These are phyloP conservation scores for Cheilinus undulatus DNA, from an alignment of 2,113 vertebrate genomes.

Conservation along the genomic window DNA sequence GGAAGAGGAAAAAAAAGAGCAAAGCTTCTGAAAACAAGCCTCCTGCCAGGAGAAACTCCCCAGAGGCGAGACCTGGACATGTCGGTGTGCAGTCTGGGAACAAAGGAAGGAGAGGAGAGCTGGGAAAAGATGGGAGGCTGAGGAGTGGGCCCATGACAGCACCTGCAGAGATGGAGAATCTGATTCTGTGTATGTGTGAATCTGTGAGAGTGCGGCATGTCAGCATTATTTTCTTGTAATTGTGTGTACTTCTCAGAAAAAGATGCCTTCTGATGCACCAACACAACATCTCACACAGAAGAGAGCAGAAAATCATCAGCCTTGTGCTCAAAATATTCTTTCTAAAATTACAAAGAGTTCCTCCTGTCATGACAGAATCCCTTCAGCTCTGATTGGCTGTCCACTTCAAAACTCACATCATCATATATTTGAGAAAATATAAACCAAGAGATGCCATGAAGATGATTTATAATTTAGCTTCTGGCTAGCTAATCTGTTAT, in stretches of 20 bases:
- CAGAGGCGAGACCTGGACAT: conserved; percentile 82
- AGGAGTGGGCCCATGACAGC: conserved; percentile 76
- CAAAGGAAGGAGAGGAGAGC: conserved; percentile 79
- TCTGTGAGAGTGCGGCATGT: conserved; percentile 20
- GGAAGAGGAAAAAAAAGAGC: conserved; percentile 60
- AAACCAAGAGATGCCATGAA: background rate
- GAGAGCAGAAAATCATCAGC: conserved; percentile 38
- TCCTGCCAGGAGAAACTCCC: conserved; percentile 82
- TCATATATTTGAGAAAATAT: conserved; percentile 6
- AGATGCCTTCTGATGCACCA: conserved; percentile 61
- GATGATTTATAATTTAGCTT: background rate
- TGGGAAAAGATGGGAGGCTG: conserved; percentile 68
- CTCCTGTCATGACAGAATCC: conserved; percentile 17
- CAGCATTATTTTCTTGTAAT: conserved; percentile 63
- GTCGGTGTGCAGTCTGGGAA: conserved; percentile 81
- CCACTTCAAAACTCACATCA: conserved; percentile 7
- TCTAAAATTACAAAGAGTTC: conserved; percentile 24
- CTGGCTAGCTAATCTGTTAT: conserved; percentile 12
- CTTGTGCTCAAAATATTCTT: conserved; percentile 35
- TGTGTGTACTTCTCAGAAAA: conserved; percentile 44
- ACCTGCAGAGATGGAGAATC: conserved; percentile 69
- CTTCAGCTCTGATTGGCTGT: conserved; percentile 27
- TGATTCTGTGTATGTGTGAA: conserved; percentile 46
- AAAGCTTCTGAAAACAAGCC: conserved; percentile 79
- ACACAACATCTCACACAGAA: conserved; percentile 29